Conservation (phyloP, 2,113 vertebrate species). For the Todiramphus saurophagus region DNA sequence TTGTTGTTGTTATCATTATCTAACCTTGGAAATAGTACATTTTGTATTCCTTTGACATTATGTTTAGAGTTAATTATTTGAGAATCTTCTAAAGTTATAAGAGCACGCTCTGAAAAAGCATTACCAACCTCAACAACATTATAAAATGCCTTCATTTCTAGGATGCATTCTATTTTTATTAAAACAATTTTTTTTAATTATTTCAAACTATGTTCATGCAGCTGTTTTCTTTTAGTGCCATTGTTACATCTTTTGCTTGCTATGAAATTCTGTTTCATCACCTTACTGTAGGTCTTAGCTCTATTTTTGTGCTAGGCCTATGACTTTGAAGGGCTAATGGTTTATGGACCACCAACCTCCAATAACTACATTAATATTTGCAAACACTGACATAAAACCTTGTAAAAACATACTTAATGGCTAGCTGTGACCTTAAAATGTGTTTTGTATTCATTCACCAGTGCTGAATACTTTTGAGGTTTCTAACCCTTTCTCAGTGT, state of each 20-base stretch:
- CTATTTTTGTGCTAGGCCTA: background rate
- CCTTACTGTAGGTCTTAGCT: background rate
- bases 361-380: background rate
- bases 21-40: background rate
- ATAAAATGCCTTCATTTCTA: background rate
- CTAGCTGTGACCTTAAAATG: background rate
- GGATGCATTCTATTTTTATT: background rate
- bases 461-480: background rate
- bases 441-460: background rate
- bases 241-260: background rate
- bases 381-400: background rate
- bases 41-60: background rate
- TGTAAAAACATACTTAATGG: background rate
- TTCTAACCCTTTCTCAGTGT: background rate
- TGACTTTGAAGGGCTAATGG: background rate
- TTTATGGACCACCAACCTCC: background rate
- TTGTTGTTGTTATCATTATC: background rate
- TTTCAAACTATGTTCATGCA: background rate
- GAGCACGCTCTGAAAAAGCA: background rate
- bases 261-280: background rate
- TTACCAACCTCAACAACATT: background rate
- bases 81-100: background rate
- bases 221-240: background rate
- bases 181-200: background rate
- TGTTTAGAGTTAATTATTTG: background rate